Conservation (phyloP, 2,113 vertebrate genomes). For the Odocoileus virginianus region DNA sequence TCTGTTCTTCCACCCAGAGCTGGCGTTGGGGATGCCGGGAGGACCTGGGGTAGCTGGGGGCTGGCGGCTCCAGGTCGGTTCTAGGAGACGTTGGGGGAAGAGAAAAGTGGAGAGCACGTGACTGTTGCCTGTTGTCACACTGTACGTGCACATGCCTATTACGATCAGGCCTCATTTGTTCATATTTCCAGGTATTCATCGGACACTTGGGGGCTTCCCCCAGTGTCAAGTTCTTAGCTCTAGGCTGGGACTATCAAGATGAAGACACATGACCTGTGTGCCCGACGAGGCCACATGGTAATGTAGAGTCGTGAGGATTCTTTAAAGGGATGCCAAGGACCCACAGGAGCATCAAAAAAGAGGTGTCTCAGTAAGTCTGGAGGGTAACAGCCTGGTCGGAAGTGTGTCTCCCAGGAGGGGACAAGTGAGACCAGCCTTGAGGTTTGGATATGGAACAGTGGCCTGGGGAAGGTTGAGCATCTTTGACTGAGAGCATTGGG, state of each 20-base stretch:
- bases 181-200: background rate
- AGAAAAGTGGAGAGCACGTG: rapidly evolving
- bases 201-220: background rate
- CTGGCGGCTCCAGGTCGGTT: background rate
- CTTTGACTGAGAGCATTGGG: background rate
- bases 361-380: background rate
- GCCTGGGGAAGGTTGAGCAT: background rate
- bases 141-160: background rate
- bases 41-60: background rate
- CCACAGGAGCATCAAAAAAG: background rate
- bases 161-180: background rate
- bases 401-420: background rate
- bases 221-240: background rate
- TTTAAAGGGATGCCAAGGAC: background rate
- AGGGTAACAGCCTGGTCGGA: background rate
- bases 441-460: background rate
- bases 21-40: conserved; percentile 12
- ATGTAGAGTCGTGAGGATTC: background rate
- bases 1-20: conserved; percentile 26
- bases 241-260: background rate
- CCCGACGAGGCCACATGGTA: background rate
- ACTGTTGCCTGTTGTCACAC: background rate
- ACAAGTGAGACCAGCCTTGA: background rate
- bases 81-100: background rate
- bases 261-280: background rate